Evolutionary conservation across 2,888 invertebrate genomes (phyloP).

Genomic region (Rhamnusium bicolor): DNA sequence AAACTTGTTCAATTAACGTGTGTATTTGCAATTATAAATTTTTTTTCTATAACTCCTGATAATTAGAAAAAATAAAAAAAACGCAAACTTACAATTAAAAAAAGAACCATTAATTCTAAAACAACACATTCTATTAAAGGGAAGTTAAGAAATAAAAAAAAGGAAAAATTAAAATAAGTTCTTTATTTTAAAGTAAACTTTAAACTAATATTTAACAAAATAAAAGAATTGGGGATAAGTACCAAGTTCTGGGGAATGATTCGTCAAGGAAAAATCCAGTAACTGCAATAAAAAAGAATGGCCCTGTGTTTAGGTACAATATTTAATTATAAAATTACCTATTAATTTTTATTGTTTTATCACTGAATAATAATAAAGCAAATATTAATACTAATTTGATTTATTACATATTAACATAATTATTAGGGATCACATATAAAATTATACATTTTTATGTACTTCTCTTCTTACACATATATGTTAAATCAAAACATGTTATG

Average conservation of each 20-base stretch:
- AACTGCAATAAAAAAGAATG: not conserved
- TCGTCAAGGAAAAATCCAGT: not conserved
- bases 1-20: too few species aligned
- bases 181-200: not conserved
- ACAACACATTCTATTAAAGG: too few species aligned
- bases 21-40: too few species aligned
- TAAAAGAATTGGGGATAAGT: not conserved
- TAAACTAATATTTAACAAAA: not conserved
- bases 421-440: slow-evolving; percentile 46
- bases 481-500: slow-evolving; percentile 1
- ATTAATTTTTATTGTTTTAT: not conserved
- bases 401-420: slow-evolving; percentile 42
- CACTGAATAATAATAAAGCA: slow-evolving; percentile 11
- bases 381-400: slow-evolving; percentile 21
- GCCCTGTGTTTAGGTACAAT: not conserved
- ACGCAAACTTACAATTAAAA: too few species aligned
- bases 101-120: too few species aligned
- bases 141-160: not conserved
- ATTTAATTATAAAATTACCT: not conserved
- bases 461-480: slow-evolving; percentile 31
- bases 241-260: not conserved
- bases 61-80: too few species aligned
- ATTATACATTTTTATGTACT: slow-evolving; percentile 45
- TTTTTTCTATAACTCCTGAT: too few species aligned
- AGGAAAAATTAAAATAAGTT: not conserved